Evolutionary conservation across 2,113 vertebrate species (phyloP), one percentile per base, ranked within the genome.

Genomic region (Lipotes vexillifer): DNA sequence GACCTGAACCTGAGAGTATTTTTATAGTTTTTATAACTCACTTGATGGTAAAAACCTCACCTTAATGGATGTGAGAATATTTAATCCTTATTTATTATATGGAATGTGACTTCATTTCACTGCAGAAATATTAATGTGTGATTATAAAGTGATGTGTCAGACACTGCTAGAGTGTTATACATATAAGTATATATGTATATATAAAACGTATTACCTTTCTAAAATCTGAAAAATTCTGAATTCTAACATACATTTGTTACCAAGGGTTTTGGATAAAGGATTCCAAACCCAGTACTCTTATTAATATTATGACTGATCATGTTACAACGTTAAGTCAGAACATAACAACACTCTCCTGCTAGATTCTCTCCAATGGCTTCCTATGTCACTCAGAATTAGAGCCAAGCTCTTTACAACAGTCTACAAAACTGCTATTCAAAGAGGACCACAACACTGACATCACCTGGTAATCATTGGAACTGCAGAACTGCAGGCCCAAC

Each of bases 221-320:
- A 93, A 94, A 95, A 77, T 94, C 38, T 86, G 74, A 92, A 94
- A 96, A 52, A 89, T 41, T 78, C 69, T 92, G 5, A 88, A 88
- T 81, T 80, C 49, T 74, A 93, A 89, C 25, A 82, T 18, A 95
- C 38, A 78, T 87, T 85, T 90, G 9, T 44, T 31, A 74, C 23
- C 63, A 63, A 80, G 23, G 41, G 29, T 36, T 97, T 72, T 61
- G 55, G 52, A 57, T 66, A 90, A 81, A 27, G 59, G n/a, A 75
- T 55, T 88, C 83, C 4, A 96, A 44, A 72, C 36, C 13, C 59
- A 27, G 18, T 80, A 61, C 27, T 57, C 20, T 38, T 93, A 83
- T 83, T 94, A 85, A 55, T 57, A 96, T 91, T 86, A 96, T 27
- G 33, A 23, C 25, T 83, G 49, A 72, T 57, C 59, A 65, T 71